Percentiles rank a stretch among this genome's conserved stretches.
These are phyloP conservation scores for Eristalis intricaria DNA, from an alignment of 2,888 invertebrate species.

Conservation along the genomic window DNA sequence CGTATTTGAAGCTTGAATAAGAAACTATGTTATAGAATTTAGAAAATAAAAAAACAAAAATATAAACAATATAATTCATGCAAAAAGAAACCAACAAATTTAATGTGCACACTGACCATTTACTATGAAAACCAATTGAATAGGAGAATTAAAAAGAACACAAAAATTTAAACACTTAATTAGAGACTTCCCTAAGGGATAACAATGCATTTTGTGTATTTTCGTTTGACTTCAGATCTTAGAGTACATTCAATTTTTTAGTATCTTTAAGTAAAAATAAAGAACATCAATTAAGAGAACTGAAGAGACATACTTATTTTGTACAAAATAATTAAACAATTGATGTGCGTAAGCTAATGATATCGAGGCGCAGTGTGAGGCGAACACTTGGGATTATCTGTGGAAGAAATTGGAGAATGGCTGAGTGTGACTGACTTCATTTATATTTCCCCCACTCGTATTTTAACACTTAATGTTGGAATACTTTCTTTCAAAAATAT, in stretches of 20 bases:
- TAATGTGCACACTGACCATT: conserved; percentile 70
- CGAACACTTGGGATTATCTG: background rate
- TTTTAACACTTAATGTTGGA: too few species aligned
- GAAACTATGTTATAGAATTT: conserved; percentile 27
- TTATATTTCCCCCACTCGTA: too few species aligned
- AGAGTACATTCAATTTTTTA: background rate
- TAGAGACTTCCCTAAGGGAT: conserved; percentile 1
- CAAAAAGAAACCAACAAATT: conserved; percentile 48
- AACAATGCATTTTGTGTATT: background rate
- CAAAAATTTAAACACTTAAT: background rate
- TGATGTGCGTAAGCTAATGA: background rate
- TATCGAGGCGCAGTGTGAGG: background rate
- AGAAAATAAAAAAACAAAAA: background rate
- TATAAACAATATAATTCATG: conserved; percentile 11
- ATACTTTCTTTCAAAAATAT: too few species aligned
- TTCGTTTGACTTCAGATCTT: background rate
- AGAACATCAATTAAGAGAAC: conserved; percentile 33
- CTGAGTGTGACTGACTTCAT: too few species aligned
- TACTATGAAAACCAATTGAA: conserved; percentile 48
- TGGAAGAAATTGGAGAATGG: too few species aligned
- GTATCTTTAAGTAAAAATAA: background rate
- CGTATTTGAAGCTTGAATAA: conserved; percentile 33
- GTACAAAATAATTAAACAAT: conserved; percentile 25
- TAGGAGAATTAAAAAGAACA: conserved; percentile 46
- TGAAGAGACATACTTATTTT: conserved; percentile 42